These are phyloP conservation scores for Neoseiulus cucumeris DNA, from an alignment of 1,140 invertebrate species.

Conservation along the genomic window DNA sequence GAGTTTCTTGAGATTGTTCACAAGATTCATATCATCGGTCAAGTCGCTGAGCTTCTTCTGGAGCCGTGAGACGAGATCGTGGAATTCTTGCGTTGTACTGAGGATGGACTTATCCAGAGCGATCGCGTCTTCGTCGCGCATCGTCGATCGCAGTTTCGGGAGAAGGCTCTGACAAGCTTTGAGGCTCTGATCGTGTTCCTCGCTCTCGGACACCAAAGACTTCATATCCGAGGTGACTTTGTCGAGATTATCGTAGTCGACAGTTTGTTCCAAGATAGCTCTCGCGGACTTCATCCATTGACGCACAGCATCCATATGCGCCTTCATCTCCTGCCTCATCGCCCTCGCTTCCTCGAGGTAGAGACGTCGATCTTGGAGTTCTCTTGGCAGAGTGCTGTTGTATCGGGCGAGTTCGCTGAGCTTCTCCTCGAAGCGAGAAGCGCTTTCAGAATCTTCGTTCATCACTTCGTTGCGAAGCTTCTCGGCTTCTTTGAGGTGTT, in stretches of 20 bases:
- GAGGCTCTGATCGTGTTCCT: slow-evolving; percentile 7
- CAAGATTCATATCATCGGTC: slow-evolving; percentile 4
- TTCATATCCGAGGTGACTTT: slow-evolving; percentile 1
- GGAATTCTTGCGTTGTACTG: neutral
- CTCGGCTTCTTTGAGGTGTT: slow-evolving; percentile 46
- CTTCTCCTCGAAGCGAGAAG: slow-evolving; percentile 53
- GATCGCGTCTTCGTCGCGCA: neutral
- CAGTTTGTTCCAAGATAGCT: slow-evolving; percentile 31
- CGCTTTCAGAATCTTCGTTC: slow-evolving; percentile 33
- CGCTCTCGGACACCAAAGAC: neutral
- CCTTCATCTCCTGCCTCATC: slow-evolving; percentile 5
- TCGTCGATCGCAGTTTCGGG: neutral
- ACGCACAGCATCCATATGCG: neutral
- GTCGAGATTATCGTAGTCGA: slow-evolving; percentile 32
- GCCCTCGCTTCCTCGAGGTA: slow-evolving; percentile 17
- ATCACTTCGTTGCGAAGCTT: slow-evolving; percentile 43
- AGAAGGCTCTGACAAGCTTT: slow-evolving; percentile 1
- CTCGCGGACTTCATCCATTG: slow-evolving; percentile 7
- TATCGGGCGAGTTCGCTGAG: slow-evolving; percentile 56
- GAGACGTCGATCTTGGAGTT: slow-evolving; percentile 46
- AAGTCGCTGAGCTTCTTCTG: neutral
- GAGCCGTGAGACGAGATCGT: neutral
- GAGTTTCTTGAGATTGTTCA: slow-evolving; percentile 7
- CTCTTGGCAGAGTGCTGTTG: slow-evolving; percentile 48
- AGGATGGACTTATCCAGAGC: neutral